phyloP scores from a whole-genome alignment of 2,888 invertebrate species.

The Amiota communis region DNA sequence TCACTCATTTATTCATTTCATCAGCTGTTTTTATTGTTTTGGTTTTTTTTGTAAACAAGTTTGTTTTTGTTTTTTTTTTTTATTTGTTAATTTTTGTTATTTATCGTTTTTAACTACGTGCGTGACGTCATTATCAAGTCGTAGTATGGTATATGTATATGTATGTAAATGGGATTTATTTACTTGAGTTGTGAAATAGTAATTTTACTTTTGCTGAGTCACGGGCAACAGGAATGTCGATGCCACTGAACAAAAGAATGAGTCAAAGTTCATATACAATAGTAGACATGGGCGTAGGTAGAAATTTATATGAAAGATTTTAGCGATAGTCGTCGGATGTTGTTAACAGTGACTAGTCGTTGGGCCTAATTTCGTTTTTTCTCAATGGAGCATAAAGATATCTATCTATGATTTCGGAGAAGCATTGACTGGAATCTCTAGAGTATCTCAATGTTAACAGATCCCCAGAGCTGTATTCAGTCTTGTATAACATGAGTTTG shows the following conservation, averaged over 20 bases:
- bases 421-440: too few relatives aligned
- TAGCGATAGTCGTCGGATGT: too few relatives aligned
- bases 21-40: slow-evolving; percentile 2
- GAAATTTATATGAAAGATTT: too few relatives aligned
- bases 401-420: too few relatives aligned
- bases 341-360: too few relatives aligned
- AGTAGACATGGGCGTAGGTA: too few relatives aligned
- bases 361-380: too few relatives aligned
- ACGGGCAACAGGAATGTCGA: slow-evolving; percentile 5
- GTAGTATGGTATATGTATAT: neutral
- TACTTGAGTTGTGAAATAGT: slow-evolving; percentile 25
- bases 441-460: too few relatives aligned
- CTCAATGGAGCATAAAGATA: too few relatives aligned
- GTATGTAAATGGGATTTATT: neutral
- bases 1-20: slow-evolving; percentile 1
- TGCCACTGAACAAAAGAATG: neutral
- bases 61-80: slow-evolving; percentile 4
- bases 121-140: slow-evolving; percentile 1
- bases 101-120: neutral
- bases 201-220: neutral
- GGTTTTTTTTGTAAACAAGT: slow-evolving; percentile 7
- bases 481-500: too few relatives aligned
- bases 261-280: neutral
- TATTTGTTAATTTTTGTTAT: neutral
- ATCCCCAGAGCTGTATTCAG: too few relatives aligned